Percentiles rank a stretch among this genome's conserved stretches.
Evolutionary conservation across 2,113 vertebrate species (phyloP).

Genomic region (Xiphias gladius): DNA sequence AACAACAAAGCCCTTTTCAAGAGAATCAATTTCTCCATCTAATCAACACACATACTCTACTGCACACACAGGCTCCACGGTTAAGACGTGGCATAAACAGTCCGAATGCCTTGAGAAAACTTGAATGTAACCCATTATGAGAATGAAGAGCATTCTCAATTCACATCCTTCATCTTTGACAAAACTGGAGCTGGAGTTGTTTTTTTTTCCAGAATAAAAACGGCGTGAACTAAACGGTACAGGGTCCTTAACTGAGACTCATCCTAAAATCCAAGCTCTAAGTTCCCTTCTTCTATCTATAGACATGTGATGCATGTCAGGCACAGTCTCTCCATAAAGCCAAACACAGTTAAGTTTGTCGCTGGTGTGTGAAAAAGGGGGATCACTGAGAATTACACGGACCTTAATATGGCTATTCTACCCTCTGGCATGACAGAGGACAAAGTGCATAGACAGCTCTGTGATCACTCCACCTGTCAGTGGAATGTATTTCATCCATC

Average conservation of each 20-base stretch:
- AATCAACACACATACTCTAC: constrained; percentile 33
- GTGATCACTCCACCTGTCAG: constrained; percentile 72
- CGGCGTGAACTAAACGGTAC: constrained; percentile 12
- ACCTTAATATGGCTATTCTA: constrained; percentile 88
- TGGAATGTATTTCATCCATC: constrained; percentile 73
- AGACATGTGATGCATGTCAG: constrained; percentile 61
- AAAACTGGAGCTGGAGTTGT: constrained; percentile 36
- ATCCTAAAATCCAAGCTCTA: constrained; percentile 27
- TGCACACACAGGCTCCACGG: constrained; percentile 27
- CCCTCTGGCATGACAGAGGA: constrained; percentile 83
- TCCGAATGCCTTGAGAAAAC: constrained; percentile 35
- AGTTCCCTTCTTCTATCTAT: constrained; percentile 27
- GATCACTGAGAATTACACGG: constrained; percentile 81
- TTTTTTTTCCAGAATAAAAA: constrained; percentile 25
- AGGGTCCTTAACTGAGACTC: constrained; percentile 26
- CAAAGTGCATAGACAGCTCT: constrained; percentile 88
- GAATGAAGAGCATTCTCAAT: constrained; percentile 52
- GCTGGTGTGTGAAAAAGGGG: constrained; percentile 82
- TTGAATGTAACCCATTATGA: constrained; percentile 26
- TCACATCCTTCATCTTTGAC: constrained; percentile 72
- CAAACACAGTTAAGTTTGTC: constrained; percentile 70
- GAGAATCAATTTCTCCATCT: constrained; percentile 45
- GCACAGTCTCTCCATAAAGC: constrained; percentile 65
- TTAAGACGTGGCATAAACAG: constrained; percentile 45
- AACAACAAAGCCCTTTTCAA: constrained; percentile 74